Evolutionary conservation across 2,888 invertebrate species (phyloP).

Genomic region (Eremobia ochroleuca): DNA sequence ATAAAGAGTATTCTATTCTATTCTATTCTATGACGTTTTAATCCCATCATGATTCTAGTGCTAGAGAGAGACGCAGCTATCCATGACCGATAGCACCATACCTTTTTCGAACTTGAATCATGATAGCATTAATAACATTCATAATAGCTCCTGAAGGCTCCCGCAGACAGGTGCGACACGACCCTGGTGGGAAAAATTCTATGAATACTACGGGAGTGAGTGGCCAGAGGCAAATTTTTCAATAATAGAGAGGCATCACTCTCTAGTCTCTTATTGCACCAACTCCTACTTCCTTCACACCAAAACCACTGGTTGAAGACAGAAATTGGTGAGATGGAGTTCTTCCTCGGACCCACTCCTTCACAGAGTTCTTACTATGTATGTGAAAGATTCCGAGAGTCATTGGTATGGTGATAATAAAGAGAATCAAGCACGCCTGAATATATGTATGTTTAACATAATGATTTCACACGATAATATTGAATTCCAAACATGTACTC

Average conservation of each 20-base stretch:
- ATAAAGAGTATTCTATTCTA: no score
- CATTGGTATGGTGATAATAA: constrained; percentile 6
- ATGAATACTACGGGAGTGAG: not conserved
- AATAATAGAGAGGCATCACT: not conserved
- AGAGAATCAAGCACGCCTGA: not conserved
- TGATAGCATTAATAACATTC: no score
- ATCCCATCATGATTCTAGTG: no score
- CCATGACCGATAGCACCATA: no score
- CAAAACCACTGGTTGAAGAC: not conserved
- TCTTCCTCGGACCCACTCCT: not conserved
- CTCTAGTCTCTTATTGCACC: not conserved
- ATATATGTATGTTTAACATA: constrained; percentile 6
- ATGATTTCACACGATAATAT: constrained; percentile 42
- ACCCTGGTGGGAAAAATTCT: not conserved
- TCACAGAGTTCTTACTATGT: not conserved
- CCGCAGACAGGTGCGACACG: not conserved
- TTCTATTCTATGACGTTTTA: no score
- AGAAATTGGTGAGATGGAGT: no score
- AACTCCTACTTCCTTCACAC: no score
- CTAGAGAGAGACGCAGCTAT: no score
- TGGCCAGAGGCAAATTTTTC: not conserved
- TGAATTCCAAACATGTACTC: constrained; percentile 40
- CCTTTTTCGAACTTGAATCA: no score
- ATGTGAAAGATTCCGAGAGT: not conserved
- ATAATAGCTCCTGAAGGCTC: not conserved